A percentile compares a stretch with the other conserved stretches of the same genome.
These are phyloP conservation scores for Hydractinia echinata DNA, from an alignment of 30 jellyfish, hydroid and myxozoan species.

Conservation along the genomic window DNA sequence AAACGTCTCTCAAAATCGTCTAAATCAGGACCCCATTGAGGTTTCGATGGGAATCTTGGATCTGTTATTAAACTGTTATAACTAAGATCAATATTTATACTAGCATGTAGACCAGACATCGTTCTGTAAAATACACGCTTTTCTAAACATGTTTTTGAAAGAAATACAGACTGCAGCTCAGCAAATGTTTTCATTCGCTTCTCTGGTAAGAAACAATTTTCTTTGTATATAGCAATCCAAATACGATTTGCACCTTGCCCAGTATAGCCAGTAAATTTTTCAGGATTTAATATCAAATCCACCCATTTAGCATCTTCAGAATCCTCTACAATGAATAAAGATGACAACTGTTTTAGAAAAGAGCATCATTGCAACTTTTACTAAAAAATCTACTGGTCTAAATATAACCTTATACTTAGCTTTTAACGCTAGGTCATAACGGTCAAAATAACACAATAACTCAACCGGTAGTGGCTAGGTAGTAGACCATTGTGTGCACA, in stretches of 20 bases:
- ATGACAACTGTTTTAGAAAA: too few species aligned
- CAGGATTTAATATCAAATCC: conserved; percentile 86
- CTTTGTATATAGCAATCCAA: conserved; percentile 89
- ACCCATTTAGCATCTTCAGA: conserved; percentile 61
- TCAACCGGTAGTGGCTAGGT: too few species aligned
- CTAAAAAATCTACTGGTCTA: too few species aligned
- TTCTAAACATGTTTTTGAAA: conserved; percentile 76
- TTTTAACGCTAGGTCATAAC: too few species aligned
- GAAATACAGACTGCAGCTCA: conserved; percentile 21
- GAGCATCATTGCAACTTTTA: too few species aligned
- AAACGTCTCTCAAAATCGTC: conserved; percentile 71
- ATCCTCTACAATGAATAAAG: conserved; percentile 32
- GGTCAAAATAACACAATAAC: too few species aligned
- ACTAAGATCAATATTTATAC: conserved; percentile 80
- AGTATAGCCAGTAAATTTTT: conserved; percentile 87
- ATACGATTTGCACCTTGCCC: conserved; percentile 85
- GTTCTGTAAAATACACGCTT: conserved; percentile 80
- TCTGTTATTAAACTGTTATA: conserved; percentile 64
- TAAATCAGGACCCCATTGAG: conserved; percentile 83
- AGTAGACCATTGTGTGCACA: too few species aligned
- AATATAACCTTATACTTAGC: too few species aligned
- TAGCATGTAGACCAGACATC: conserved; percentile 91
- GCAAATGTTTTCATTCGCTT: conserved; percentile 16
- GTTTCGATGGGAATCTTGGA: conserved; percentile 47
- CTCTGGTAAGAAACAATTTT: conserved; percentile 71